Evolutionary conservation across 2,888 invertebrate species (phyloP).

Genomic region (Psylliodes chrysocephalus): DNA sequence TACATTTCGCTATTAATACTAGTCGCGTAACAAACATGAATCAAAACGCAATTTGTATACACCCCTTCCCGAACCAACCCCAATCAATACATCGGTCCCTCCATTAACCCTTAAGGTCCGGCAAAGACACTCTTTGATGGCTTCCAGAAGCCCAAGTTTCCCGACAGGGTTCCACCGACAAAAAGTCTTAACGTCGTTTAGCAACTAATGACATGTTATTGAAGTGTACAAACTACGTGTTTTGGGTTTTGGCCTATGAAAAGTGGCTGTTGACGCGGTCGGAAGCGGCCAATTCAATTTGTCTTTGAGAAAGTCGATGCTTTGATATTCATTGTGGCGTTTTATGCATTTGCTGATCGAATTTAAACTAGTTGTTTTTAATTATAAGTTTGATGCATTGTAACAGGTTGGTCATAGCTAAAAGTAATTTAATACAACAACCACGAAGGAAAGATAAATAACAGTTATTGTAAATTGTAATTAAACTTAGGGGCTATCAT

Average conservation of each 20-base stretch:
- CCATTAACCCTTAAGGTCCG: slow-evolving; percentile 29
- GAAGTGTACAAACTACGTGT: slow-evolving; percentile 49
- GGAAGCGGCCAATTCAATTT: slow-evolving; percentile 1
- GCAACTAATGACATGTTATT: slow-evolving; percentile 55
- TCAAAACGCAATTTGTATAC: neutral
- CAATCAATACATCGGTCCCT: slow-evolving; percentile 3
- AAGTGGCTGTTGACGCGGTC: slow-evolving; percentile 9
- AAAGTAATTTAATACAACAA: no score
- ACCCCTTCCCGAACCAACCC: neutral
- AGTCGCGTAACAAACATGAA: no score
- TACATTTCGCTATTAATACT: no score
- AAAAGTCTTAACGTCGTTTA: slow-evolving; percentile 57
- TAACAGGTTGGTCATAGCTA: no score
- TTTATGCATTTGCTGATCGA: neutral
- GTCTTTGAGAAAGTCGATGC: neutral
- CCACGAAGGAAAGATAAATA: no score
- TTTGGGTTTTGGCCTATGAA: slow-evolving; percentile 18
- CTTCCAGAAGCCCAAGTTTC: slow-evolving; percentile 57
- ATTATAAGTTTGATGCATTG: no score
- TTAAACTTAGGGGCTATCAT: no score
- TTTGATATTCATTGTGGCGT: neutral
- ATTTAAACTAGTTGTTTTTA: no score
- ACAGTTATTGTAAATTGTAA: no score
- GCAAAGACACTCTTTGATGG: slow-evolving; percentile 39
- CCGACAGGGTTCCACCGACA: slow-evolving; percentile 44